Conservation (phyloP, 1,140 invertebrate species). For the Kradibia gibbosae region DNA sequence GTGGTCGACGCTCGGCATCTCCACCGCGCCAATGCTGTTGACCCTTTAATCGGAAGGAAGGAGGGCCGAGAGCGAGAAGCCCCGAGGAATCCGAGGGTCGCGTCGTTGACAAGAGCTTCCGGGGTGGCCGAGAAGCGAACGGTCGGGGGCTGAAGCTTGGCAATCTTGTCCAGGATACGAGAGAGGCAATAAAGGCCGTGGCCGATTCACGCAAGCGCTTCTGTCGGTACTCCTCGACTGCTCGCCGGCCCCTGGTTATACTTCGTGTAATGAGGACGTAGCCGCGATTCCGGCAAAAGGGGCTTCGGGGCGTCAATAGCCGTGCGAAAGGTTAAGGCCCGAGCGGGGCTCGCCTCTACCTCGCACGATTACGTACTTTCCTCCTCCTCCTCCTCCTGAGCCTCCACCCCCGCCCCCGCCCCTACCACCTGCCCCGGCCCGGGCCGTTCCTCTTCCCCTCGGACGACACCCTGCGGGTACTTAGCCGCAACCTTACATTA, state of each 20-base stretch:
- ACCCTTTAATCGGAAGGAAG: neutral
- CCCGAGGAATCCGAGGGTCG: neutral
- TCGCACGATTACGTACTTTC: neutral
- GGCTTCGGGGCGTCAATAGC: neutral
- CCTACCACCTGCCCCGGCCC: neutral
- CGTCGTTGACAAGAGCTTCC: constrained; percentile 10
- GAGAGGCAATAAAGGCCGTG: neutral
- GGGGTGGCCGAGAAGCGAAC: no score
- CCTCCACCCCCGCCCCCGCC: neutral
- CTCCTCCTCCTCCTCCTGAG: neutral
- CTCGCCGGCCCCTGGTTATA: no score
- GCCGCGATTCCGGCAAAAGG: neutral
- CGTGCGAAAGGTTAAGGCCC: neutral
- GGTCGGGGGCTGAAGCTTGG: no score
- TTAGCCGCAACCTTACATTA: neutral
- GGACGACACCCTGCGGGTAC: no score
- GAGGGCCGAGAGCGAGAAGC: neutral
- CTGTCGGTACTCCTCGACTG: no score
- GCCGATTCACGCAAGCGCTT: neutral
- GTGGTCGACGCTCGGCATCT: no score
- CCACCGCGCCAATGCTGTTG: no score
- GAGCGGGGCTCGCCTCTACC: neutral
- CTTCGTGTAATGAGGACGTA: no score
- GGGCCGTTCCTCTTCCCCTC: no score
- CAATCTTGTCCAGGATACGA: neutral